Base-by-base conservation (phyloP, 2,797 vertebrate genomes). In the Smutsia temminckii region DNA sequence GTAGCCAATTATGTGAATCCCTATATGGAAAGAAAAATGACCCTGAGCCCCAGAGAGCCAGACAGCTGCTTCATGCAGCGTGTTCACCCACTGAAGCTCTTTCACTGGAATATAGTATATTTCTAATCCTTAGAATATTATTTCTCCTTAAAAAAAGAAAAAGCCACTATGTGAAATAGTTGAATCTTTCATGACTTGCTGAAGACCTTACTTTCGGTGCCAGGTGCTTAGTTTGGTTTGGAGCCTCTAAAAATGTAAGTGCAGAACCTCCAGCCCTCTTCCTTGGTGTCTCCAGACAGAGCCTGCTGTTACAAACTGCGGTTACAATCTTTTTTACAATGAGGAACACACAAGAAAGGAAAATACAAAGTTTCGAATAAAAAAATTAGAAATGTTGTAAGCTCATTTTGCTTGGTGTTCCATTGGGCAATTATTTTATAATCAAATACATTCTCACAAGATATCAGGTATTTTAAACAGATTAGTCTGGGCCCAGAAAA, bases 1-100 rank as follows among this genome's bases (percentile, higher is more conserved):
- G 21, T 64, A 8, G 20, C 95, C 94, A 96, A 85, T 97, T 94
- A 89, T 17, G 37, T 71, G 90, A 78, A 40, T 95, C 89, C 83
- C 85, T 81, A 11, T 13, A 29, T 49, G 61, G 90, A 85, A 83
- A 68, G 20, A 69, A 68, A 74, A 49, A 64, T 71, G 91, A 96
- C 97, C 96, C 97, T 85, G 95, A 64, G 46, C 63, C 83, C 61
- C 40, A 8, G 32, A 37, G 55, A 84, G 34, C 29, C 40, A 72
- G 55, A 8, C 18, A 1, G 66, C 37, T 61, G 32, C 90, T 55
- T 89, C 63, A 4, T 66, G 61, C 11, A 7, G 1, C 7, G 29
- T 25, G 53, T 42, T 89, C 85, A 29, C 12, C 27, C n/a, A 10
- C 46, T 8, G 74, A 64, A 8, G 85, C 59, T n/a, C 51, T 13